A percentile compares a stretch with the other conserved stretches of the same genome.
These are phyloP conservation scores for Tupaia chinensis DNA, from an alignment of 2,113 vertebrate species.

Conservation along the genomic window DNA sequence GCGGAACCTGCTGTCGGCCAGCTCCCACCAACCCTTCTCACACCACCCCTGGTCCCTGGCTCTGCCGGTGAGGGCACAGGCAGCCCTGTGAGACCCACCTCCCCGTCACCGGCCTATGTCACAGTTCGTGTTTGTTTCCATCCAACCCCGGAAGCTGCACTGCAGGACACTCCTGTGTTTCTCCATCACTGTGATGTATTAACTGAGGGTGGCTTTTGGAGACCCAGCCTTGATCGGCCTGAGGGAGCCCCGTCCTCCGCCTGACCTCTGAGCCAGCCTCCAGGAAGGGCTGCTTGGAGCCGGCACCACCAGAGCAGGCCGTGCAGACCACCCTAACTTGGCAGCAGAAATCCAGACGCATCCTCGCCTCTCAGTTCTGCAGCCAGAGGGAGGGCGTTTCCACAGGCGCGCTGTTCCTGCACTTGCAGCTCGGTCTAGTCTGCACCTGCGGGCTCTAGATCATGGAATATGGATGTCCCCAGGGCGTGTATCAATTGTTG, in stretches of 20 bases:
- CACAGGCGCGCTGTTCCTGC: rapidly evolving
- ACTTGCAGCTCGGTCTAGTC: rapidly evolving
- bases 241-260: background rate
- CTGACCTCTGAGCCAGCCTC: background rate
- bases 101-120: too few relatives aligned
- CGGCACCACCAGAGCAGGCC: background rate
- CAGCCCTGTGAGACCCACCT: too few relatives aligned
- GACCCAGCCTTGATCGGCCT: rapidly evolving
- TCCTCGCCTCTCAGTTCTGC: background rate
- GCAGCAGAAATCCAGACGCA: rapidly evolving
- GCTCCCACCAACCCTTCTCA: too few relatives aligned
- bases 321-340: rapidly evolving
- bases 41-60: too few relatives aligned
- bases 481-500: background rate
- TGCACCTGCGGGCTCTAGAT: background rate
- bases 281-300: background rate
- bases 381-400: rapidly evolving
- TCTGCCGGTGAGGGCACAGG: too few relatives aligned
- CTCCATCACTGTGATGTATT: background rate
- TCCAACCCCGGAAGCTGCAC: too few relatives aligned
- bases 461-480: background rate
- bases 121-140: too few relatives aligned
- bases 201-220: background rate
- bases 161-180: background rate
- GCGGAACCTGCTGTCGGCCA: background rate